A percentile compares a stretch with the other conserved stretches of the same genome.
Evolutionary conservation across 2,113 vertebrate genomes (phyloP).

Genomic region (Platanista minor): DNA sequence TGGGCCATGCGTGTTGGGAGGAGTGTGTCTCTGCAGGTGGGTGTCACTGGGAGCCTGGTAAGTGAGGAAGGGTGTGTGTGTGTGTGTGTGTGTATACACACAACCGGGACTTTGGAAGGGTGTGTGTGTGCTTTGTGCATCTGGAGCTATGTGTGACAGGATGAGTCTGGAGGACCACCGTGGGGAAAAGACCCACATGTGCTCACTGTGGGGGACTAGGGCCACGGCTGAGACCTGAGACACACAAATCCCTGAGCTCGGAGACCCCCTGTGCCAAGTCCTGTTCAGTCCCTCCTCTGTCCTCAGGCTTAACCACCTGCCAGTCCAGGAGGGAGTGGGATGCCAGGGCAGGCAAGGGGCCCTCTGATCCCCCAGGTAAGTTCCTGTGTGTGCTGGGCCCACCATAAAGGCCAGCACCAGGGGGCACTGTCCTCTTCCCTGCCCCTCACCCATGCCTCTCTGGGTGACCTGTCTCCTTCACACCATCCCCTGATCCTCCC

Average conservation of each 20-base stretch:
- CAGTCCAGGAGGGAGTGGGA: neutral
- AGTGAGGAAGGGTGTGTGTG: neutral
- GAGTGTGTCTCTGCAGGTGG: neutral
- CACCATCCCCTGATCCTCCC: slow-evolving; percentile 20
- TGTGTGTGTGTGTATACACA: neutral
- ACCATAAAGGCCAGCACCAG: neutral
- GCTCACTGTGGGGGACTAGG: neutral
- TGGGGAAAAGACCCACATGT: neutral
- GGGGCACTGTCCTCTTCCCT: slow-evolving; percentile 20
- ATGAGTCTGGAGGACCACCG: neutral
- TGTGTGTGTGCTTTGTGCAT: neutral
- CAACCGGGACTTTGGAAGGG: neutral
- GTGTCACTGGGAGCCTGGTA: neutral
- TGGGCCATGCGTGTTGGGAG: neutral
- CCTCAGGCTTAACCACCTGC: neutral
- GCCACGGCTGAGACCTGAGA: neutral
- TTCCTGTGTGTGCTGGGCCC: neutral
- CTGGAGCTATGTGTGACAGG: neutral
- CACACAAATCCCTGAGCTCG: neutral
- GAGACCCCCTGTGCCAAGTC: neutral
- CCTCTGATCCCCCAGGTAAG: neutral
- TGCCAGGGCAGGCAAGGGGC: neutral
- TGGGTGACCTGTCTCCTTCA: slow-evolving; percentile 29
- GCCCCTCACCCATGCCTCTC: slow-evolving; percentile 32
- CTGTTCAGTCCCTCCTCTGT: neutral